Evolutionary conservation across 2,888 invertebrate genomes (phyloP), one percentile per base, ranked within the genome.

Genomic region (Apodemia duryi): DNA sequence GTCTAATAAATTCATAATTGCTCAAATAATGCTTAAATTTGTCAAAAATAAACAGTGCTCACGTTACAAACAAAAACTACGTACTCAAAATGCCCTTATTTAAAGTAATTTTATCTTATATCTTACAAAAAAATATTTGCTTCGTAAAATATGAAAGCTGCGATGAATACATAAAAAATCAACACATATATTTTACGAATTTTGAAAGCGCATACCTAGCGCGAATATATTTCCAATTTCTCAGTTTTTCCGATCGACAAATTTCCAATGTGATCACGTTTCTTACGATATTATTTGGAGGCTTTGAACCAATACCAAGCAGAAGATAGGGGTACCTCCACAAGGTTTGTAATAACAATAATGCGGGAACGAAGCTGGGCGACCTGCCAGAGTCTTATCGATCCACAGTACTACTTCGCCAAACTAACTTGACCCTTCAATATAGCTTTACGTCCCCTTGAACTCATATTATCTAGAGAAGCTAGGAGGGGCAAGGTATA

Each of bases 341-440:
- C 85, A 82, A 84, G 83, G 82, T 79, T 83, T 81, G 89, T 88
- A 89, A 91, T 91, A 91, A 91, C 90, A 90, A 90, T 91, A 90
- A 90, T 89, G 90, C 83, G 89, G 88, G 82, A 81, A 84, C 84
- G 80, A 57, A 84, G 85, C 86, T 87, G 89, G 90, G 91, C 91
- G 88, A 86, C 86, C 87, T 91, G 91, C 91, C 91, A 91, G 90
- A 82, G 79, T 83, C 78, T 83, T 89, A 91, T 91, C 88, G 91
- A 91, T 91, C 74, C 75, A 68, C 77, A 77, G 76, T 76, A 77
- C 76, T 77, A 80, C 80, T 78, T 74, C 77, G 79, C 90, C 88
- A 88, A 71, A 70, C 62, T 74, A 81, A 73, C 72, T 67, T 78
- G 90, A 86, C 75, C 88, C 78, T 81, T 77, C 75, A 82, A 86